phyloP scores from a whole-genome alignment of 1,140 invertebrate genomes.

The Neodiprion pinetum region DNA sequence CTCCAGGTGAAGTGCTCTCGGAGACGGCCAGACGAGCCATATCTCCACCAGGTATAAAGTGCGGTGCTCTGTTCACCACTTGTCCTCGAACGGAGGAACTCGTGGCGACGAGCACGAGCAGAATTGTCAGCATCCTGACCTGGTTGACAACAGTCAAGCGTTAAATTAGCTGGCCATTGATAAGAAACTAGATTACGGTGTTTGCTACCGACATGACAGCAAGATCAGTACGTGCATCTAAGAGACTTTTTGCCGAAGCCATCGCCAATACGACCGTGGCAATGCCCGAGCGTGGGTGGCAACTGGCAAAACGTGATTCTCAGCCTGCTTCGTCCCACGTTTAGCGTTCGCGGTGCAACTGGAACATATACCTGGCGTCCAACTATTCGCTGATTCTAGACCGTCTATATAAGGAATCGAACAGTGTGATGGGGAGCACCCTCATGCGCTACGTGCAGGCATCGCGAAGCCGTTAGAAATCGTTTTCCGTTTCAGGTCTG shows the following conservation, averaged over 20 bases:
- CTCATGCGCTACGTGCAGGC: background rate
- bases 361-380: background rate
- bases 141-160: slow-evolving; percentile 12
- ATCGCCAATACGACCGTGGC: too few species aligned
- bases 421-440: background rate
- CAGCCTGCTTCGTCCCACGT: background rate
- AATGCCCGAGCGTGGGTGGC: too few species aligned
- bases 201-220: too few species aligned
- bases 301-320: too few species aligned
- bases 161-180: too few species aligned
- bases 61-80: slow-evolving; percentile 73
- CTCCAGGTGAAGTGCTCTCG: slow-evolving; percentile 78
- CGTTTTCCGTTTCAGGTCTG: slow-evolving; percentile 42
- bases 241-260: too few species aligned
- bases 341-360: background rate
- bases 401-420: background rate
- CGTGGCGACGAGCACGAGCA: slow-evolving; percentile 37
- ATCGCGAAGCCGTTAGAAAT: slow-evolving; percentile 51
- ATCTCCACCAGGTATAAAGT: slow-evolving; percentile 79
- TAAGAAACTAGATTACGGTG: too few species aligned
- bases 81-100: slow-evolving; percentile 46
- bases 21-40: slow-evolving; percentile 78
- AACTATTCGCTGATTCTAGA: background rate
- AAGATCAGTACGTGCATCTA: too few species aligned
- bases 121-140: slow-evolving; percentile 50